Base-by-base conservation (phyloP, 2,888 invertebrate species). In the Tupiocoris notatus region DNA sequence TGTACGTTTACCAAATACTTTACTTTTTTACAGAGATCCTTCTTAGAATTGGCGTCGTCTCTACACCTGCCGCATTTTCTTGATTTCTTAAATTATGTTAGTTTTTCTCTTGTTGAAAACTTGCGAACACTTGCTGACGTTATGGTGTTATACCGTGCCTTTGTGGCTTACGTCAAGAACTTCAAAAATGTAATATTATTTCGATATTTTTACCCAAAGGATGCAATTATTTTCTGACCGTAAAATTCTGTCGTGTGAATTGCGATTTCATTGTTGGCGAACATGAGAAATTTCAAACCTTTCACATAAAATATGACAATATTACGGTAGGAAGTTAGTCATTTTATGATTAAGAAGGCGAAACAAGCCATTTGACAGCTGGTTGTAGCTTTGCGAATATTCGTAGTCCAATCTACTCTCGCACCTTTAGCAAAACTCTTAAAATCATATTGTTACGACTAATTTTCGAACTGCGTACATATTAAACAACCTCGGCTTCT, bases 231-330 rank as follows among this genome's bases (percentile, higher is more conserved):
- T 73, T 62, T 62, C 24, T 62, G 20, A 62, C 21, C 21, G 57
- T 63, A n/a, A 64, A 64, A 54, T 64, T 24, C 59, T 18, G 39
- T 39, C 56, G 39, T 64, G 56, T 64, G 18, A 39, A 73, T 73
- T 63, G 54, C 7, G 20, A 57, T 24, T 20, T 57, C 25, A 24
- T 74, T 24, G 57, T 25, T 64, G n/a, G 24, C 61, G 25, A 20
- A 18, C 20, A n/a, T 59, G 24, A 39, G 6, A 39, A 12, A 39
- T 7, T 7, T 39, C 12, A 39, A 39, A 12, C 39, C 6, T 39
- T 39, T 70, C 21, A 67, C 57, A 58, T 59, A 59, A 65, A 63
- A 65, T 70, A 57, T 56, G 74, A 74, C 74, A 74, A 74, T 74
- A 74, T 74, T 64, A 64, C 20, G 7, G 64, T 70, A 70, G 59